A percentile compares a stretch with the other conserved stretches of the same genome.
Evolutionary conservation across 2,113 vertebrate species (phyloP).

Genomic region (Austrofundulus limnaeus): DNA sequence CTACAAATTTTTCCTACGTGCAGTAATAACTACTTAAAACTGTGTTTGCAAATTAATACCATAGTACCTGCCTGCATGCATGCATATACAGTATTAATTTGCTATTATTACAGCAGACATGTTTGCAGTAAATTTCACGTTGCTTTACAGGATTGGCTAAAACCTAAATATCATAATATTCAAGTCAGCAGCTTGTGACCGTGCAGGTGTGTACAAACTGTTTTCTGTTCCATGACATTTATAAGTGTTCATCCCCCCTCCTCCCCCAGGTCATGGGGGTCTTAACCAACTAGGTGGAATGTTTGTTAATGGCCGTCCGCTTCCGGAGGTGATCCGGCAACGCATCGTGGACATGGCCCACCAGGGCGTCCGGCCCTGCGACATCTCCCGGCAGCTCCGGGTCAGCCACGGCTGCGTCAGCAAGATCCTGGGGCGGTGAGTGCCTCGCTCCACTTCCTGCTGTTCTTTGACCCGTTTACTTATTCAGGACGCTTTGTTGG

Average conservation of each 20-base stretch:
- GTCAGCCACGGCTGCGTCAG: conserved; percentile 93
- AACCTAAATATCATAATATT: background rate
- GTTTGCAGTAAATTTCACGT: too few relatives aligned
- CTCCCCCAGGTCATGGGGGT: conserved; percentile 88
- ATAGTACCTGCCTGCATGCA: too few relatives aligned
- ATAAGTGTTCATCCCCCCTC: conserved; percentile 79
- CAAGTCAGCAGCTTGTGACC: background rate
- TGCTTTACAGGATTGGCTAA: too few relatives aligned
- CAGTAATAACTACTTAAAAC: too few relatives aligned
- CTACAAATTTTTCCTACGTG: too few relatives aligned
- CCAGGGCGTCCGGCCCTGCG: conserved; percentile 88
- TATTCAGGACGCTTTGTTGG: background rate
- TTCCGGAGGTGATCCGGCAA: conserved; percentile 91
- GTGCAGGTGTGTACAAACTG: conserved; percentile 5
- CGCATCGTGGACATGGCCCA: conserved; percentile 93
- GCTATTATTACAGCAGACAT: too few relatives aligned
- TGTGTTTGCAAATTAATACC: too few relatives aligned
- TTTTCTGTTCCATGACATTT: conserved; percentile 70
- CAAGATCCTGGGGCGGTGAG: conserved; percentile 92
- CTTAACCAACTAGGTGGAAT: conserved; percentile 92
- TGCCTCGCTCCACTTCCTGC: background rate
- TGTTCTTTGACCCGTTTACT: background rate
- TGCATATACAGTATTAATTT: too few relatives aligned
- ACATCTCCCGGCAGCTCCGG: conserved; percentile 90
- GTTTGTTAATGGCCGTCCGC: conserved; percentile 90